phyloP scores from a whole-genome alignment of 2,113 vertebrate species.

The Accipiter virgatus region DNA sequence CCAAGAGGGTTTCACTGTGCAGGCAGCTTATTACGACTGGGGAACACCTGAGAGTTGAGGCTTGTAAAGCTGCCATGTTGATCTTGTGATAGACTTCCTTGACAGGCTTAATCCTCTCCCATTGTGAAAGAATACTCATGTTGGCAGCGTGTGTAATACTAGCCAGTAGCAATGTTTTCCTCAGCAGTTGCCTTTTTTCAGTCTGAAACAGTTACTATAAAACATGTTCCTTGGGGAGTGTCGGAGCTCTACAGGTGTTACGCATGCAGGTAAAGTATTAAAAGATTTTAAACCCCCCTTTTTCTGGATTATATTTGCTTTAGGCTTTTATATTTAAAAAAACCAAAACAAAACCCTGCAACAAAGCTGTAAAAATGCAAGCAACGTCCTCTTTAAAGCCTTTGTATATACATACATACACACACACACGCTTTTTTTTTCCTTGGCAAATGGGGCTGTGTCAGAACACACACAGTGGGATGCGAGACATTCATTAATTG shows the following conservation, averaged over 20 bases:
- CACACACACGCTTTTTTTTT: background rate
- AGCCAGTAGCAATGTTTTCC: background rate
- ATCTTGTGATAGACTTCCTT: background rate
- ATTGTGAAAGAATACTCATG: background rate
- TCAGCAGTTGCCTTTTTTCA: background rate
- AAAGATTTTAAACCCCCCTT: background rate
- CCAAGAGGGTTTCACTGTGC: rapidly evolving
- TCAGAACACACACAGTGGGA: conserved; percentile 32
- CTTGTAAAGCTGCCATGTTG: background rate
- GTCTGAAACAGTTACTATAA: background rate
- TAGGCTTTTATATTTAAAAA: background rate
- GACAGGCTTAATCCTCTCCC: background rate
- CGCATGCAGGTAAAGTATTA: background rate
- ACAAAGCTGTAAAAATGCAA: conserved; percentile 6
- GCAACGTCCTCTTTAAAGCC: background rate
- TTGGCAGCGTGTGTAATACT: background rate
- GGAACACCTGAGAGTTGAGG: background rate
- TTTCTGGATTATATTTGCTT: conserved; percentile 14
- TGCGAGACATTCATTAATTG: background rate
- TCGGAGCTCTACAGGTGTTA: background rate
- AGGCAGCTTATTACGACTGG: background rate
- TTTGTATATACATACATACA: background rate
- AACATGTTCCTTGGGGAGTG: background rate
- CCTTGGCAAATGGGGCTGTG: background rate
- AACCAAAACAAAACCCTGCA: background rate